Percentiles rank a stretch among this genome's conserved stretches.
These are phyloP conservation scores for Heterodera schachtii DNA, from an alignment of 1,140 invertebrate genomes.

Conservation along the genomic window DNA sequence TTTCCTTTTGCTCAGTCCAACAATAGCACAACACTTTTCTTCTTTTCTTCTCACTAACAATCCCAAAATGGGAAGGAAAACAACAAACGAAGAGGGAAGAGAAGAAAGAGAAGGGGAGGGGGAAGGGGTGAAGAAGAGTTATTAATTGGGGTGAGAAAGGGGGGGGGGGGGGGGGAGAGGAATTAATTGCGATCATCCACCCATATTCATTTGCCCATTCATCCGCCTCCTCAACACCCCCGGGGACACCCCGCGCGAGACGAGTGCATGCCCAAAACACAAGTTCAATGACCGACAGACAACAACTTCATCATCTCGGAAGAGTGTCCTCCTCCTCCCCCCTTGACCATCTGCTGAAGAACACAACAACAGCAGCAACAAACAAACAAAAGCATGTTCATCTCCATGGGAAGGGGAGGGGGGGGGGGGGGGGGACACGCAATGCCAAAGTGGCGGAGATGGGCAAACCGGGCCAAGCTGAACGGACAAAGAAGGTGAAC, in stretches of 20 bases:
- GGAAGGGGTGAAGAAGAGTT: not conserved
- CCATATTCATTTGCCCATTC: constrained; percentile 3
- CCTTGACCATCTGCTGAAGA: not conserved
- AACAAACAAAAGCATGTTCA: not conserved
- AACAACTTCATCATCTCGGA: not conserved
- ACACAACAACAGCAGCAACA: not conserved
- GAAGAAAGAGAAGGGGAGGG: not conserved
- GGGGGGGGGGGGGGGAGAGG: too few relatives aligned
- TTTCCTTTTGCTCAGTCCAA: not conserved
- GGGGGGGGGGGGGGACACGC: not conserved
- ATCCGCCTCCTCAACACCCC: not conserved
- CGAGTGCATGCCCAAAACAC: not conserved
- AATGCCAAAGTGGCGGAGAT: not conserved
- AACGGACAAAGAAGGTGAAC: too few relatives aligned
- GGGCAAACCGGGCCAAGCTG: too few relatives aligned
- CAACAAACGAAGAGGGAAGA: not conserved
- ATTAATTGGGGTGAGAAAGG: not conserved
- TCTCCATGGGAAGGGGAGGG: not conserved
- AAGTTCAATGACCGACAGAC: not conserved
- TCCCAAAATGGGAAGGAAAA: not conserved
- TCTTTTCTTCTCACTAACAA: not conserved
- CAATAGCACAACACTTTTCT: not conserved
- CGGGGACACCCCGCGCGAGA: too few relatives aligned
- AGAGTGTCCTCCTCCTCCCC: not conserved
- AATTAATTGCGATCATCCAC: constrained; percentile 1